A percentile compares a stretch with the other conserved stretches of the same genome.
Evolutionary conservation across 2,888 invertebrate genomes (phyloP).

Genomic region (Sarcophaga caerulescens): DNA sequence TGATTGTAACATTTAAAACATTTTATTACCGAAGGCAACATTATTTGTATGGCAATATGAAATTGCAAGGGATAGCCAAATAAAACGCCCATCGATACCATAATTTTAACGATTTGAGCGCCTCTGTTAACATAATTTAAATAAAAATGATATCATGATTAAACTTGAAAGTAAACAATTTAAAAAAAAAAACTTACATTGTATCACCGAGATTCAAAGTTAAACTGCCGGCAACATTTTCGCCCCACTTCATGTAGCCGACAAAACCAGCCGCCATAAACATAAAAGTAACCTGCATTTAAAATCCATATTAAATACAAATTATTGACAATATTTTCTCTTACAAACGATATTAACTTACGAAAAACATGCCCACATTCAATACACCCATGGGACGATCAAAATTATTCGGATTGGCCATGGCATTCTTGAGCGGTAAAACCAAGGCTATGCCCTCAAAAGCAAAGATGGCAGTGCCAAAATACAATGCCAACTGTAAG

Average conservation of each 20-base stretch:
- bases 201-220: slow-evolving; percentile 90
- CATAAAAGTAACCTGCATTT: slow-evolving; percentile 84
- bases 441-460: slow-evolving; percentile 98
- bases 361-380: slow-evolving; percentile 90
- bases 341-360: slow-evolving; percentile 29
- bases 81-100: slow-evolving; percentile 92
- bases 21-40: slow-evolving; percentile 88
- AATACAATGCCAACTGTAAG: slow-evolving; percentile 90
- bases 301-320: background rate
- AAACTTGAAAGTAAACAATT: background rate
- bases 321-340: slow-evolving; percentile 78
- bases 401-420: slow-evolving; percentile 90
- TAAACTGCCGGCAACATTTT: slow-evolving; percentile 90
- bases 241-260: slow-evolving; percentile 94
- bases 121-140: slow-evolving; percentile 82
- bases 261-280: slow-evolving; percentile 92
- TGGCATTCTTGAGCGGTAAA: slow-evolving; percentile 96
- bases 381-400: slow-evolving; percentile 91
- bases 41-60: slow-evolving; percentile 95
- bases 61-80: slow-evolving; percentile 96
- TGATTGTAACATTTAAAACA: slow-evolving; percentile 83
- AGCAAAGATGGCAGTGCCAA: slow-evolving; percentile 97
- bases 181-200: slow-evolving; percentile 73
- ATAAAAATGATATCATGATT: background rate
- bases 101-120: slow-evolving; percentile 90